Evolutionary conservation across 2,797 vertebrate genomes (phyloP), one percentile per base, ranked within the genome.

Genomic region (Caiman crocodilus): DNA sequence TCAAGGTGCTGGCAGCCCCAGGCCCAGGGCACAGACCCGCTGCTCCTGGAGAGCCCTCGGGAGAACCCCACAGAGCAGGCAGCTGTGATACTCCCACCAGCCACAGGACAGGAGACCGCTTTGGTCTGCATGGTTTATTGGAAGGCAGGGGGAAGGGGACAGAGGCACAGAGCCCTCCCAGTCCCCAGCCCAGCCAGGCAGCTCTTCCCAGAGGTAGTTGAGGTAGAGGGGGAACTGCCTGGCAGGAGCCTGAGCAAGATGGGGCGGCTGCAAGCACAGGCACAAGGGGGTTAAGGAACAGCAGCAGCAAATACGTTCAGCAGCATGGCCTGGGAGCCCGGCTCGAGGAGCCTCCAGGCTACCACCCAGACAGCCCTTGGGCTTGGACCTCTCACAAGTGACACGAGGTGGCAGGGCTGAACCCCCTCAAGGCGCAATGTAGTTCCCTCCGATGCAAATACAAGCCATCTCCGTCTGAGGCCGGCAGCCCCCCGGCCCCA

Each of bases 311-410:
- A 42, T 56, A 7, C 85, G 17, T 23, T 73, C 59, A 20, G 15
- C 13, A 90, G 74, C 16, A n/a, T 60, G 50, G 56, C 30, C 59
- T n/a, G 65, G 15, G 2, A 61, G 42, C 55, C 13, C 32, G 1
- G 18, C 25, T 60, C 78, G 35, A 35, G 35, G 35, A 35, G 35
- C n/a, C n/a, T n/a, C n/a, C n/a, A n/a, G n/a, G n/a, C n/a, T n/a
- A n/a, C n/a, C 76, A 0, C 73, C 83, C 35, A 91, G 76, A 57
- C n/a, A 21, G 91, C 79, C 77, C 69, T 56, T 94, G 89, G 95
- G 95, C 96, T 96, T 94, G 65, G 20, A 69, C 5, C 3, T 61
- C 5, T 57, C 65, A 81, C 61, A 81, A 69, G 50, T 1, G 30
- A 76, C 14, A 4, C 0, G 6, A 88, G 78, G 32, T 90, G 26